A percentile compares a stretch with the other conserved stretches of the same genome.
phyloP scores from a whole-genome alignment of 2,113 vertebrate species.

The Semnornis frantzii region DNA sequence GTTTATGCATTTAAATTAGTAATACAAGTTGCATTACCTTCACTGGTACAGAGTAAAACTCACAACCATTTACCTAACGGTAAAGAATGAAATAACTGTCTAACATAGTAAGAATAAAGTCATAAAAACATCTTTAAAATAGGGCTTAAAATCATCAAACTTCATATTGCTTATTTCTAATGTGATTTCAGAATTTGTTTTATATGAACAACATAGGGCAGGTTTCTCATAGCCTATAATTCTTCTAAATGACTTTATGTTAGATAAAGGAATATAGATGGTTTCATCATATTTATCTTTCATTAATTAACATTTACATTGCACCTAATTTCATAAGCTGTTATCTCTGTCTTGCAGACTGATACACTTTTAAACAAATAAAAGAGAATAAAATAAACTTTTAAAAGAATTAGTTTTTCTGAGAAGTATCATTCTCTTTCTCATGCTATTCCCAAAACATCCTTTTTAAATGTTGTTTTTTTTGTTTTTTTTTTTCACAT shows the following conservation, averaged over 20 bases:
- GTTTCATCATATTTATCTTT: not conserved
- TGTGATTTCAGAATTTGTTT: not conserved
- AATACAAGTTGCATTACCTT: not conserved
- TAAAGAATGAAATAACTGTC: not conserved
- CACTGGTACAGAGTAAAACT: not conserved
- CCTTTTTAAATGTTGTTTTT: not conserved
- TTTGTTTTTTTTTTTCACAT: not conserved
- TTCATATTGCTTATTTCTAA: not conserved
- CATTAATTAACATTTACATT: not conserved
- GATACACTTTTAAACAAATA: not conserved
- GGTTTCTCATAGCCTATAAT: not conserved
- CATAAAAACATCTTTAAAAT: not conserved
- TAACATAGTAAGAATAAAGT: not conserved
- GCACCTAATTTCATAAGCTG: not conserved
- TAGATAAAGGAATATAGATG: not conserved
- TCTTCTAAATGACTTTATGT: not conserved
- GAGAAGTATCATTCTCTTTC: not conserved
- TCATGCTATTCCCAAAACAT: rapidly evolving
- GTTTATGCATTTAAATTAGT: not conserved
- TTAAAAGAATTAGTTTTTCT: not conserved
- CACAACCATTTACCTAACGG: not conserved
- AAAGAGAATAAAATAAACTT: not conserved
- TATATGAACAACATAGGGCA: not conserved
- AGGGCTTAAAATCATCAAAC: not conserved
- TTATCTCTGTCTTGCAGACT: not conserved